A percentile compares a stretch with the other conserved stretches of the same genome.
These are phyloP conservation scores for Chlorospingus flavigularis DNA, from an alignment of 2,797 vertebrate species.

Conservation along the genomic window DNA sequence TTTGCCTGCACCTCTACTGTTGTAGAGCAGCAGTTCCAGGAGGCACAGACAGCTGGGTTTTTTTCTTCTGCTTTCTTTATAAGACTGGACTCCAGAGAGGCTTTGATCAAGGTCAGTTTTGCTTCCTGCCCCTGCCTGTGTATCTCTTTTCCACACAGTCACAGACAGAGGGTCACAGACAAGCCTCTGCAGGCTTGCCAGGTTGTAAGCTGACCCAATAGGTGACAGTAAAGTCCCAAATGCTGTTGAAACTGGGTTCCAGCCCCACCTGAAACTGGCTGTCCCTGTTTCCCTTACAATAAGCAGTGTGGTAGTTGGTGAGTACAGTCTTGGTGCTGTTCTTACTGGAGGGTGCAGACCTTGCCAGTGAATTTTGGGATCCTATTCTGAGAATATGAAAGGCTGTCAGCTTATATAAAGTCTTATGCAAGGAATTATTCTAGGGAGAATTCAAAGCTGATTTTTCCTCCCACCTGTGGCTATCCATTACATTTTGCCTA, in stretches of 20 bases:
- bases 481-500: conserved; percentile 58
- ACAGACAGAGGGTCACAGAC: fast-evolving
- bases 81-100: not conserved
- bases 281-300: not conserved
- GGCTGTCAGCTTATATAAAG: conserved; percentile 63
- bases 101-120: not conserved
- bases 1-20: not conserved
- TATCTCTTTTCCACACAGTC: not conserved
- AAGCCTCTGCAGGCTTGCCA: not conserved
- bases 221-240: not conserved
- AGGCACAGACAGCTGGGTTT: not conserved
- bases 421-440: conserved; percentile 67
- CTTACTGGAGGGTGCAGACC: not conserved
- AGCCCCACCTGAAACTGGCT: not conserved
- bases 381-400: conserved; percentile 1
- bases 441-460: conserved; percentile 51
- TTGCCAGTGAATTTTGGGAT: conserved; percentile 37
- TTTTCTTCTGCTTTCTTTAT: not conserved
- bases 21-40: not conserved
- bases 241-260: not conserved
- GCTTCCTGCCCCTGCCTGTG: not conserved
- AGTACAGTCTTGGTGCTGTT: not conserved
- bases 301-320: not conserved
- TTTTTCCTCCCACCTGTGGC: conserved; percentile 65
- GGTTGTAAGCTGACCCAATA: not conserved